Conservation (phyloP, 2,797 vertebrate genomes). For the Glossophaga mutica region DNA sequence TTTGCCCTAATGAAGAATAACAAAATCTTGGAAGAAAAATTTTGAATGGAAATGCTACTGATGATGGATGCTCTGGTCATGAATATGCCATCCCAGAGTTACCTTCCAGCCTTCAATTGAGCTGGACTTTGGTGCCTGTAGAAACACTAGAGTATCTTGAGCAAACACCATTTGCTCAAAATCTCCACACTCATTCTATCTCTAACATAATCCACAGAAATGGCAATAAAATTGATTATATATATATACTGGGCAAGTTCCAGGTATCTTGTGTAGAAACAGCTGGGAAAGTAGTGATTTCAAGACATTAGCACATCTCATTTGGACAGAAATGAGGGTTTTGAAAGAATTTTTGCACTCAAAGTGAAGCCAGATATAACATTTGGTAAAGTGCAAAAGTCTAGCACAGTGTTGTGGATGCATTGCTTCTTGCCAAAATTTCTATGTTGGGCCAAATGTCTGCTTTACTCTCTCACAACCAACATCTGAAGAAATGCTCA, state of each 20-base stretch:
- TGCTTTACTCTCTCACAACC: neutral
- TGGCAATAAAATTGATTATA: neutral
- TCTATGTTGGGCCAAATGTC: neutral
- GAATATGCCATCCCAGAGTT: neutral
- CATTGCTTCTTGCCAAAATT: neutral
- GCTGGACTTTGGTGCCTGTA: neutral
- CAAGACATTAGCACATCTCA: neutral
- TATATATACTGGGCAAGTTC: neutral
- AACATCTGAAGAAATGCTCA: neutral
- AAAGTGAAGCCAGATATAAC: slow-evolving; percentile 24
- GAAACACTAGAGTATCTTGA: neutral
- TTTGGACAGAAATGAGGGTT: neutral
- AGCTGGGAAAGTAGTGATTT: slow-evolving; percentile 22
- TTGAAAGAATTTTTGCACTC: slow-evolving; percentile 7
- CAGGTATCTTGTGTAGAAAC: neutral
- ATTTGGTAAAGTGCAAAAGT: neutral
- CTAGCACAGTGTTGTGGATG: too few relatives aligned
- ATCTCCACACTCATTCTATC: neutral
- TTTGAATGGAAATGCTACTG: neutral
- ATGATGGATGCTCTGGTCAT: neutral
- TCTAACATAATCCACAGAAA: slow-evolving; percentile 1
- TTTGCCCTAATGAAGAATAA: neutral
- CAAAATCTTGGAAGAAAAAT: neutral
- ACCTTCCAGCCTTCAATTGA: neutral
- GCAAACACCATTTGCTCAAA: neutral